Conservation (phyloP, 2,113 vertebrate genomes). For the Saiga tatarica region DNA sequence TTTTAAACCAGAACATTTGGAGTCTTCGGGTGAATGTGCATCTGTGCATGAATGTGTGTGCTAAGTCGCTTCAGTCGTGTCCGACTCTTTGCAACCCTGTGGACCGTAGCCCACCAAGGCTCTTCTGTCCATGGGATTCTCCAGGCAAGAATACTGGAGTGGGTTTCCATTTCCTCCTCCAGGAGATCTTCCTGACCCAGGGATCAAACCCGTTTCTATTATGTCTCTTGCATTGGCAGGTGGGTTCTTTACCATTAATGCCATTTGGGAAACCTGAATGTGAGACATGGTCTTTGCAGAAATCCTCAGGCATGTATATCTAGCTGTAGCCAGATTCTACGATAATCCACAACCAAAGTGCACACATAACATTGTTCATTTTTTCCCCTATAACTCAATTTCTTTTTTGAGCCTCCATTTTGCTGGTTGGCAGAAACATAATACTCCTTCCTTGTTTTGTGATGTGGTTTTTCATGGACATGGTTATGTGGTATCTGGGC, state of each 20-base stretch:
- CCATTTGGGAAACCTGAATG: not conserved
- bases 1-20: conserved; percentile 7
- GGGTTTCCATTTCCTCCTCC: not conserved
- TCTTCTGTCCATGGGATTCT: not conserved
- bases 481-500: not conserved
- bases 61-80: not conserved
- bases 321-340: not conserved
- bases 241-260: not conserved
- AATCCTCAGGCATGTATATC: not conserved
- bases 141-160: not conserved
- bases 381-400: not conserved
- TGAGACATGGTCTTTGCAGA: not conserved
- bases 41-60: not conserved
- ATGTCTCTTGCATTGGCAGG: not conserved
- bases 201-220: not conserved
- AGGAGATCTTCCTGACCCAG: not conserved
- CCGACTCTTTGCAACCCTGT: not conserved
- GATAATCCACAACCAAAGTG: not conserved
- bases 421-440: not conserved
- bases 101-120: not conserved
- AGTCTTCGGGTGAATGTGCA: not conserved
- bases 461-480: not conserved
- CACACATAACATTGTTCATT: not conserved
- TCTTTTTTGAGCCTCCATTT: not conserved
- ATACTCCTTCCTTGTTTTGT: not conserved